A percentile compares a stretch with the other conserved stretches of the same genome.
Conservation (phyloP, 2,113 vertebrate genomes). For the Cyprichromis sp. region DNA sequence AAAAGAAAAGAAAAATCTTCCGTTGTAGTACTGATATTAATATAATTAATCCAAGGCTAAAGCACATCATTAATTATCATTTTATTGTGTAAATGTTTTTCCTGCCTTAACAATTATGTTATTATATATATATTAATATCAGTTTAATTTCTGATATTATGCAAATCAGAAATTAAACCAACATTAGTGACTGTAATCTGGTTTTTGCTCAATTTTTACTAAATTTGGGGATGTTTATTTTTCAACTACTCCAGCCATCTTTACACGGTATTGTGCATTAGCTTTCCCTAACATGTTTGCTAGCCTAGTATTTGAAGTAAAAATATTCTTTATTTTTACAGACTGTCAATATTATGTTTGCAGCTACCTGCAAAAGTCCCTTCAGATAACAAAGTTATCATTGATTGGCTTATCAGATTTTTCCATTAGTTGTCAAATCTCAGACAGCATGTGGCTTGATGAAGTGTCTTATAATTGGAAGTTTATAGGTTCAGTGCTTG, state of each 20-base stretch:
- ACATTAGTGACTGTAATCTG: neutral
- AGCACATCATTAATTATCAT: neutral
- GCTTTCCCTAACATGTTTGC: neutral
- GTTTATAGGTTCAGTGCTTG: neutral
- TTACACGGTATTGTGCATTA: neutral
- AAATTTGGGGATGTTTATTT: neutral
- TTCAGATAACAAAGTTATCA: neutral
- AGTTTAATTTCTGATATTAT: neutral
- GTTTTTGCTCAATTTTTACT: neutral
- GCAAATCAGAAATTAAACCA: neutral
- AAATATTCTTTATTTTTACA: neutral
- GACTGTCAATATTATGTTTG: neutral
- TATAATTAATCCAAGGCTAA: neutral
- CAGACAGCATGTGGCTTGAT: neutral
- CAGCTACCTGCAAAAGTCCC: neutral
- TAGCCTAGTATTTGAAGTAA: neutral
- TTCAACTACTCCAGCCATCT: neutral
- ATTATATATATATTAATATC: neutral
- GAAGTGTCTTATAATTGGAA: neutral
- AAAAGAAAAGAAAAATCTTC: neutral
- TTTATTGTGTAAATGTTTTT: neutral
- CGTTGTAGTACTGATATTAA: neutral
- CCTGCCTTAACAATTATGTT: neutral
- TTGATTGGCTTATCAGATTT: neutral
- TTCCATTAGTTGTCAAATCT: neutral